These are phyloP conservation scores for Oithona nana DNA, from an alignment of 2,888 invertebrate species.

Conservation along the genomic window DNA sequence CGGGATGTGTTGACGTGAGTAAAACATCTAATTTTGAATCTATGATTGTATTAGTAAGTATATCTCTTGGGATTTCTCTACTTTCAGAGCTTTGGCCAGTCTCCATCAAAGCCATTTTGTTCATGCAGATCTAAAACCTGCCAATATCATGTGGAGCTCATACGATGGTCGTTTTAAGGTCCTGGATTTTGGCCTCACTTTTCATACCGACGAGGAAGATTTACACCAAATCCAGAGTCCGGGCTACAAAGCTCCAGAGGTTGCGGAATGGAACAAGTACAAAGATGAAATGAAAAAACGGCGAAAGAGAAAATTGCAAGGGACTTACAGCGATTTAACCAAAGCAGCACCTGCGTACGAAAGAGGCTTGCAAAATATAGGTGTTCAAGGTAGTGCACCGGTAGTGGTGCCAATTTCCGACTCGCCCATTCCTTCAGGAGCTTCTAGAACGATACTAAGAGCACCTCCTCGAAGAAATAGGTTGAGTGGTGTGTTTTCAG, in stretches of 20 bases:
- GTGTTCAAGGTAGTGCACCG: not conserved
- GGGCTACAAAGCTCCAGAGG: conserved; percentile 12
- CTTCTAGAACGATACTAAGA: not conserved
- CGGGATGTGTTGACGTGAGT: conserved; percentile 15
- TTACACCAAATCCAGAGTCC: conserved; percentile 13
- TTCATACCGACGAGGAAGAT: conserved; percentile 16
- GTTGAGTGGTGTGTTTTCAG: not conserved
- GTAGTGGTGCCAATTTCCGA: not conserved
- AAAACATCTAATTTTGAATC: no score
- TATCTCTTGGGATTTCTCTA: not conserved
- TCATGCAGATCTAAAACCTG: conserved; percentile 21
- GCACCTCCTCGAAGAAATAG: not conserved
- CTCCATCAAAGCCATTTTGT: conserved; percentile 17
- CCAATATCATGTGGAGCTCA: conserved; percentile 20
- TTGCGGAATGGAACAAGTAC: conserved; percentile 10
- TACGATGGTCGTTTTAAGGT: conserved; percentile 19
- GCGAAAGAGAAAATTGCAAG: conserved; percentile 2
- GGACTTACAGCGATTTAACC: not conserved
- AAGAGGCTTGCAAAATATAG: not conserved
- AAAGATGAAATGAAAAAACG: conserved; percentile 10
- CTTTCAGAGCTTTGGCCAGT: not conserved
- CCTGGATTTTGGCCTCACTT: conserved; percentile 20
- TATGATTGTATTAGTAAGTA: no score
- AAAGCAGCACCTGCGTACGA: not conserved
- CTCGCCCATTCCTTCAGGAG: not conserved